A percentile compares a stretch with the other conserved stretches of the same genome.
phyloP scores from a whole-genome alignment of 1,140 invertebrate genomes.

The Penaeus vannamei region DNA sequence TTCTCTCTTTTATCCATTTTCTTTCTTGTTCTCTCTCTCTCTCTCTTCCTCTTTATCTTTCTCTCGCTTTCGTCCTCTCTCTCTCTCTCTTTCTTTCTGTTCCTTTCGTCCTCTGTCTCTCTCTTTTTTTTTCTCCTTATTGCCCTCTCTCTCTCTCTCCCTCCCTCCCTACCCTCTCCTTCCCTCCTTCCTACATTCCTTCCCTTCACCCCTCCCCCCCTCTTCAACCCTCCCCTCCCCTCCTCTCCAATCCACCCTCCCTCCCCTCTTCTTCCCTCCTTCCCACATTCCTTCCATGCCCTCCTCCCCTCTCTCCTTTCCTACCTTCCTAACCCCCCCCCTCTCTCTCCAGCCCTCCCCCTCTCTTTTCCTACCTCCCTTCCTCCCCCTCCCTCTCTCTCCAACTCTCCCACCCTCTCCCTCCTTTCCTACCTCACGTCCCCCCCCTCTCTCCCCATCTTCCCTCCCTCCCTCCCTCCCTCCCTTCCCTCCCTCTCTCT shows the following conservation, averaged over 20 bases:
- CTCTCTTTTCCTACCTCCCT: no score
- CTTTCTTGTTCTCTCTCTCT: neutral
- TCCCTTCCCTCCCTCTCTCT: no score
- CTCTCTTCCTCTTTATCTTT: no score
- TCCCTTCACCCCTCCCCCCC: no score
- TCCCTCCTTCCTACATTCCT: neutral
- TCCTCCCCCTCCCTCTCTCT: neutral
- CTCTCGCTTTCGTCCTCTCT: neutral
- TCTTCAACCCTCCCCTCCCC: neutral
- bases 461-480: neutral
- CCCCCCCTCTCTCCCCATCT: no score
- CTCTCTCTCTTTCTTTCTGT: neutral
- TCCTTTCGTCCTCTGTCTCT: neutral
- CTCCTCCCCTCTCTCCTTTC: neutral
- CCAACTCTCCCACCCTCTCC: neutral
- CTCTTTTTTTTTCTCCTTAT: neutral
- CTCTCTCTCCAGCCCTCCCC: neutral
- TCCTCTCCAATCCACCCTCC: neutral
- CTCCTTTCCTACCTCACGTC: neutral
- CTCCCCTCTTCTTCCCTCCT: neutral
- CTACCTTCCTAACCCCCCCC: neutral
- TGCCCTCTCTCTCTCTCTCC: neutral
- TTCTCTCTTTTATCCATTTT: no score
- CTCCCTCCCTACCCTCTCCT: neutral
- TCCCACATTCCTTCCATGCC: neutral